Evolutionary conservation across 2,888 invertebrate species (phyloP), one percentile per base, ranked within the genome.

Genomic region (Furcula furcula): DNA sequence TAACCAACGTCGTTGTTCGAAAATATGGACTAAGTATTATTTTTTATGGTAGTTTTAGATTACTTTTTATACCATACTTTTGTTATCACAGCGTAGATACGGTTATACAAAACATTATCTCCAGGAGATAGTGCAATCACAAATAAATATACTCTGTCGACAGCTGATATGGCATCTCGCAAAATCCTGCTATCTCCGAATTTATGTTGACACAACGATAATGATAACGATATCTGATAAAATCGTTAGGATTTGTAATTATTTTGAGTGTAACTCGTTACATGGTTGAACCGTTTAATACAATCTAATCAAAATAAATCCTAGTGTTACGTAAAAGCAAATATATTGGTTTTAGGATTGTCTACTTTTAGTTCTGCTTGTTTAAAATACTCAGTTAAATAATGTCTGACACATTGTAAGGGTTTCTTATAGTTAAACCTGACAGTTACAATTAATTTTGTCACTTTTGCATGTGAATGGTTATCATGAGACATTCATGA

Each of bases 81-180:
- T 23, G 13, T 25, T 25, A 25, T 25, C 23, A 25, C 13, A 25
- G 13, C 7, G 49, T 51, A 56, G 40, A 48, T 49, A 44, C 40
- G 44, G 46, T 47, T 52, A 41, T 50, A 51, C 48, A 51, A 46
- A 49, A 38, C 46, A 47, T 61, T 69, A 74, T 72, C 67, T 51
- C 50, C 37, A 42, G 44, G 40, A 65, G 76, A 79, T 77, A 81
- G 55, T 56, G 54, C 68, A 79, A 78, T 78, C 76, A 73, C 48
- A 76, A 77, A 76, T 66, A 73, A 78, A 76, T 26, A 26, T 59
- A 70, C 71, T 71, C 53, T 67, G 65, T 61, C 55, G 50, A 67
- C 58, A 67, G 62, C 55, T 67, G 72, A 78, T 71, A 72, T 63
- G 69, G 52, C 75, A 81, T 83, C 77, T 78, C 76, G 61, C 70